These are phyloP conservation scores for Nerophis lumbriciformis DNA, from an alignment of 2,113 vertebrate species.

Conservation along the genomic window DNA sequence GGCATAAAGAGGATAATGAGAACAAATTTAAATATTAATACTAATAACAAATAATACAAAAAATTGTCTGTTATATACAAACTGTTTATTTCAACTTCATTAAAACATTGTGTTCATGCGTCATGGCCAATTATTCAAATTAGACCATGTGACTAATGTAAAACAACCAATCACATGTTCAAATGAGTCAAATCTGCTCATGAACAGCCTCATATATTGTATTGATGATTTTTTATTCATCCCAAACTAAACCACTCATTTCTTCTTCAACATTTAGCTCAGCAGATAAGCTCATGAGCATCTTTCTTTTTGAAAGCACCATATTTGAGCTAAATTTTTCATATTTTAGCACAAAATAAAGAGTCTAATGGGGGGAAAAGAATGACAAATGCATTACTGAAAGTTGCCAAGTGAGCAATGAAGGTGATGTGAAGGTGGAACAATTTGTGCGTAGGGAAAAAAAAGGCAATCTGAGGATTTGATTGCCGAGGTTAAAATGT, in stretches of 20 bases:
- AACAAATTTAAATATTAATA: too few species aligned
- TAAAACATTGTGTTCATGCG: too few species aligned
- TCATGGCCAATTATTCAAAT: too few species aligned
- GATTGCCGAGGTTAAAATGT: slow-evolving; percentile 15
- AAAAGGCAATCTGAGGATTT: slow-evolving; percentile 9
- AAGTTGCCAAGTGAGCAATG: not conserved
- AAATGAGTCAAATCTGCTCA: too few species aligned
- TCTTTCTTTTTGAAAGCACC: not conserved
- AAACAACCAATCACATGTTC: too few species aligned
- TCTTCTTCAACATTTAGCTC: not conserved
- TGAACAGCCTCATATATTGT: too few species aligned
- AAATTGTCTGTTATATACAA: too few species aligned
- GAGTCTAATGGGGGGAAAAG: slow-evolving; percentile 22
- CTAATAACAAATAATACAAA: too few species aligned
- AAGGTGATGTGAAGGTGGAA: slow-evolving; percentile 2
- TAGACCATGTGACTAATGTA: too few species aligned
- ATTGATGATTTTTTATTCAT: too few species aligned
- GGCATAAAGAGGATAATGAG: too few species aligned
- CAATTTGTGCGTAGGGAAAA: not conserved
- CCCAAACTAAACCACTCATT: not conserved
- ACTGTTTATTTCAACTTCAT: too few species aligned
- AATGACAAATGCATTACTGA: not conserved
- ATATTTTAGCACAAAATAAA: slow-evolving; percentile 14
- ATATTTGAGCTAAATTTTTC: not conserved
- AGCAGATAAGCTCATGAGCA: not conserved